A percentile compares a stretch with the other conserved stretches of the same genome.
phyloP scores from a whole-genome alignment of 2,797 vertebrate genomes.

The Spinus olivaceus region DNA sequence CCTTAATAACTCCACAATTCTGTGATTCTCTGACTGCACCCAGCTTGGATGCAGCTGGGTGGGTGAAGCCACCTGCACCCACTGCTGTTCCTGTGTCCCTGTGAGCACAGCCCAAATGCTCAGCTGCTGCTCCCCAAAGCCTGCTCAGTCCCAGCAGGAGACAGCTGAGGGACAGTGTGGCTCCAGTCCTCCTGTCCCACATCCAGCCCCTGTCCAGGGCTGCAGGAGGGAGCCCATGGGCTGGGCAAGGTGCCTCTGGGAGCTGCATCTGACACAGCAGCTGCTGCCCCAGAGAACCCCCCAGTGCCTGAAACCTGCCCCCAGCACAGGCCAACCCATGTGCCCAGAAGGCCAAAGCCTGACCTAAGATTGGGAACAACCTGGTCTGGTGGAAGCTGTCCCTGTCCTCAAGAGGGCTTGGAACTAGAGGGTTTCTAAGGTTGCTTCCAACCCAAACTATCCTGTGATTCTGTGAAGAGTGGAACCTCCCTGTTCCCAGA shows the following conservation, averaged over 20 bases:
- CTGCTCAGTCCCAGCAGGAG: background rate
- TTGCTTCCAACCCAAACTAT: background rate
- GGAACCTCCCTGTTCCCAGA: background rate
- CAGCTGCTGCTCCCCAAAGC: background rate
- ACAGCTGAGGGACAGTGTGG: background rate
- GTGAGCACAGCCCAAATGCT: background rate
- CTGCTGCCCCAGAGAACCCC: background rate
- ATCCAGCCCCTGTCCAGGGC: background rate
- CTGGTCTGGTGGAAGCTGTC: background rate
- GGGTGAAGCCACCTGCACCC: background rate
- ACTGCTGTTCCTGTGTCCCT: background rate
- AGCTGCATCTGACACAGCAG: background rate
- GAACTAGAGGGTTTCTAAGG: background rate
- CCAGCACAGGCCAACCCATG: background rate
- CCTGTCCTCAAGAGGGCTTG: background rate
- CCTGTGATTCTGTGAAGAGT: background rate
- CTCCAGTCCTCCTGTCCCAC: background rate
- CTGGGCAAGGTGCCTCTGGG: background rate
- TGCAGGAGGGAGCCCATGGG: background rate
- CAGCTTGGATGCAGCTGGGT: background rate
- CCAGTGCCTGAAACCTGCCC: accelerated
- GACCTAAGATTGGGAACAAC: background rate
- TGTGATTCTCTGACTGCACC: background rate
- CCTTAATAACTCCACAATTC: background rate
- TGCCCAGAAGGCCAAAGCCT: background rate